A percentile compares a stretch with the other conserved stretches of the same genome.
These are phyloP conservation scores for Polypterus senegalus DNA, from an alignment of 2,113 vertebrate species.

Conservation along the genomic window DNA sequence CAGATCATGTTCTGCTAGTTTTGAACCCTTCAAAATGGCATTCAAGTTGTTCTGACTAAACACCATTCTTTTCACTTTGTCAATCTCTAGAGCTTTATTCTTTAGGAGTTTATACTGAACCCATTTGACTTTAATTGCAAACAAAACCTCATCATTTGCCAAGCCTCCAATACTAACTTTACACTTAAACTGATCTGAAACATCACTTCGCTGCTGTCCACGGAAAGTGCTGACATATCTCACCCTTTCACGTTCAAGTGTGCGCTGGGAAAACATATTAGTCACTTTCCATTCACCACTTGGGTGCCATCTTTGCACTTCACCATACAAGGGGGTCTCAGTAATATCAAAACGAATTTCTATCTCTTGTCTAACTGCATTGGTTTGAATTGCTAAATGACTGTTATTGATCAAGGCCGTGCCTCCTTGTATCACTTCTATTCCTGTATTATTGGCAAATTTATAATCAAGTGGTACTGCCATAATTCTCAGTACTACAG, in stretches of 20 bases:
- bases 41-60: conserved; percentile 56
- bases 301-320: conserved; percentile 58
- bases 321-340: conserved; percentile 56
- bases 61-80: conserved; percentile 53
- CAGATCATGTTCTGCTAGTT: conserved; percentile 49
- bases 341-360: conserved; percentile 57
- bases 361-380: conserved; percentile 46
- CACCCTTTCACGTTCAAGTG: conserved; percentile 52
- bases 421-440: conserved; percentile 55
- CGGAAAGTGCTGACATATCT: conserved; percentile 60
- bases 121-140: conserved; percentile 63
- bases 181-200: conserved; percentile 65
- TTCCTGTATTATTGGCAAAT: conserved; percentile 57
- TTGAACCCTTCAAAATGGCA: conserved; percentile 39
- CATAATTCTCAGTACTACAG: conserved; percentile 65
- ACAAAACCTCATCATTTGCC: conserved; percentile 49
- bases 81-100: conserved; percentile 49
- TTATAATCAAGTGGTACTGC: conserved; percentile 60
- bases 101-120: conserved; percentile 55
- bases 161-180: conserved; percentile 57
- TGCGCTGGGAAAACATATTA: conserved; percentile 58
- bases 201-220: conserved; percentile 51
- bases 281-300: conserved; percentile 59
- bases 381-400: conserved; percentile 64
- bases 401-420: conserved; percentile 43